phyloP scores from a whole-genome alignment of 2,888 invertebrate species.

The Cremastobaeus sp. region DNA sequence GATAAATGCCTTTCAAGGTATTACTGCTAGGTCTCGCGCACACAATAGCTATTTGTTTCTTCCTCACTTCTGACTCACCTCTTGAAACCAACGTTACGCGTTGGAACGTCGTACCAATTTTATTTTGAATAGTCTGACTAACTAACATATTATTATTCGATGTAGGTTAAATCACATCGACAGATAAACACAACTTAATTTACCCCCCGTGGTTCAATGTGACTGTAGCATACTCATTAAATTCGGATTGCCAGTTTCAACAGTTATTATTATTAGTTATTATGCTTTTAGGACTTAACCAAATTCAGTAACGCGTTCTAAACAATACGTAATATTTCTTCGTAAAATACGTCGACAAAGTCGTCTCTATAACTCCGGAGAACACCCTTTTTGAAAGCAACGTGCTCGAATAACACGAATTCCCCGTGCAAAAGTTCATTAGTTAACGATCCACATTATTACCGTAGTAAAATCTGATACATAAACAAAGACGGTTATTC shows the following conservation, averaged over 20 bases:
- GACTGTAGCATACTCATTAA: constrained; percentile 57
- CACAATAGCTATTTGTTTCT: constrained; percentile 79
- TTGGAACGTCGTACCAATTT: constrained; percentile 44
- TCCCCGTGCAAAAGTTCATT: no score
- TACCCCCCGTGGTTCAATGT: constrained; percentile 73
- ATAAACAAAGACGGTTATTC: no score
- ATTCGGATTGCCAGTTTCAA: constrained; percentile 43
- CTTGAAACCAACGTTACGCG: constrained; percentile 55
- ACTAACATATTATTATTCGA: constrained; percentile 50
- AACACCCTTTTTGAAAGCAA: no score
- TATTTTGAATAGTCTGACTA: constrained; percentile 38
- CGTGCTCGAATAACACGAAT: no score
- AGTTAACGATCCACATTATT: no score
- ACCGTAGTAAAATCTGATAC: no score
- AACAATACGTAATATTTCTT: no score
- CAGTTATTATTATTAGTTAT: no score
- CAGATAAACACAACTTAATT: constrained; percentile 79
- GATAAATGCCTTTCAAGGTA: constrained; percentile 77
- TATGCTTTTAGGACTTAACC: no score
- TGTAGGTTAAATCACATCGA: constrained; percentile 77
- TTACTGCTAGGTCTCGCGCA: constrained; percentile 72
- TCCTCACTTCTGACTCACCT: constrained; percentile 64
- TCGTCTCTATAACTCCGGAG: no score
- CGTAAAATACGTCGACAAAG: no score
- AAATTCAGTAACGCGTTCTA: constrained; percentile 36